Conservation (phyloP, 2,888 invertebrate species). For the Leptopilina myrica region DNA sequence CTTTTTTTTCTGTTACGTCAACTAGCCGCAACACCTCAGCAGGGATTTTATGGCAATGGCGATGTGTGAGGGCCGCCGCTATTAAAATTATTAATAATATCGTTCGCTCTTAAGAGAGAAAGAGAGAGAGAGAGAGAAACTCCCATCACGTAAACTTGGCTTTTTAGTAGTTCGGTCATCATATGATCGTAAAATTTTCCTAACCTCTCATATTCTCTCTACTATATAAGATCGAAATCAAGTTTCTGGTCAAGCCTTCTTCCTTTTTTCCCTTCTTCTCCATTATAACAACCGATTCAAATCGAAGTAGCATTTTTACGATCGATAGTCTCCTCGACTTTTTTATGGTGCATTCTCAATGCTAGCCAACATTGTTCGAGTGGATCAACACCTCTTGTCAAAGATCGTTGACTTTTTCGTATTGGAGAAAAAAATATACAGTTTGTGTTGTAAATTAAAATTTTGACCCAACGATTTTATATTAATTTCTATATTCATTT, state of each 20-base stretch:
- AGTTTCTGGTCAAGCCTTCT: background rate
- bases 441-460: background rate
- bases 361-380: constrained; percentile 40
- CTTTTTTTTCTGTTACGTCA: background rate
- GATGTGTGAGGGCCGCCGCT: constrained; percentile 47
- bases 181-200: constrained; percentile 66
- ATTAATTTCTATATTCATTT: too few species aligned
- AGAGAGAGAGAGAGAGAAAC: too few species aligned
- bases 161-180: constrained; percentile 60
- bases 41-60: constrained; percentile 62
- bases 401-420: background rate
- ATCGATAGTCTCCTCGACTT: constrained; percentile 20
- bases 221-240: background rate
- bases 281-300: constrained; percentile 42
- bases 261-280: background rate
- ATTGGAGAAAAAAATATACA: background rate
- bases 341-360: constrained; percentile 27
- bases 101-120: constrained; percentile 42
- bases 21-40: constrained; percentile 57
- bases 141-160: constrained; percentile 63
- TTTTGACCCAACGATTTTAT: too few species aligned
- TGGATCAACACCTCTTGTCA: constrained; percentile 36
- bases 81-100: constrained; percentile 71
- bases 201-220: constrained; percentile 49
- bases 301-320: constrained; percentile 49